Evolutionary conservation across 2,888 invertebrate genomes (phyloP).

Genomic region (Drosophila prolongata): DNA sequence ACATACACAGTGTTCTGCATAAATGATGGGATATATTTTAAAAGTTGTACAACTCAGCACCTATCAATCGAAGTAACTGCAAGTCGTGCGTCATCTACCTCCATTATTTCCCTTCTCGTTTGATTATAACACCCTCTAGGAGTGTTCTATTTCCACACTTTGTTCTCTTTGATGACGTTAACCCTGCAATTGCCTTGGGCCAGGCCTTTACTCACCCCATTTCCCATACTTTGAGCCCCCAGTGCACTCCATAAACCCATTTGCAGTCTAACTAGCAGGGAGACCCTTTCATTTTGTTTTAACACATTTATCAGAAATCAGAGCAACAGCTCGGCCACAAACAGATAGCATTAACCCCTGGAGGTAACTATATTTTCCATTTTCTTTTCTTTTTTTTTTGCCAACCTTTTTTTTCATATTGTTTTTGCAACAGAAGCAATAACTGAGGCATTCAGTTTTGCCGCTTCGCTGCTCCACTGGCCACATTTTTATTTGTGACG

Average conservation of each 20-base stretch:
- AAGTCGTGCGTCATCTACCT: not conserved
- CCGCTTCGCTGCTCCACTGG: conserved; percentile 73
- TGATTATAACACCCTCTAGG: conserved; percentile 8
- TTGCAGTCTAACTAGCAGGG: conserved; percentile 27
- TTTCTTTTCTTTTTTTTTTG: conserved; percentile 19
- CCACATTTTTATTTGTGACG: conserved; percentile 39
- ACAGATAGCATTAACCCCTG: conserved; percentile 56
- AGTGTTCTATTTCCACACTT: conserved; percentile 28
- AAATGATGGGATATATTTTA: too few species aligned
- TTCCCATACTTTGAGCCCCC: conserved; percentile 13
- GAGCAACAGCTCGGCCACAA: conserved; percentile 54
- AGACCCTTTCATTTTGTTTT: conserved; percentile 37
- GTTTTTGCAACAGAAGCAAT: conserved; percentile 57
- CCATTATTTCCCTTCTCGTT: not conserved
- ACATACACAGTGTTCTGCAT: not conserved
- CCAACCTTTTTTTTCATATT: conserved; percentile 15
- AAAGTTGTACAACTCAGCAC: too few species aligned
- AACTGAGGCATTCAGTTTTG: conserved; percentile 67
- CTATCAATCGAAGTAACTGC: too few species aligned
- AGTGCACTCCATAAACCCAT: conserved; percentile 4
- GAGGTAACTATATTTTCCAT: conserved; percentile 35
- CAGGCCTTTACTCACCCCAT: not conserved
- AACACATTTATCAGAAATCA: conserved; percentile 69
- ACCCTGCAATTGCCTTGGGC: conserved; percentile 18
- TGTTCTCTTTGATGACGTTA: conserved; percentile 25